phyloP scores from a whole-genome alignment of 1,140 invertebrate species.

The Bombus pyrosoma region DNA sequence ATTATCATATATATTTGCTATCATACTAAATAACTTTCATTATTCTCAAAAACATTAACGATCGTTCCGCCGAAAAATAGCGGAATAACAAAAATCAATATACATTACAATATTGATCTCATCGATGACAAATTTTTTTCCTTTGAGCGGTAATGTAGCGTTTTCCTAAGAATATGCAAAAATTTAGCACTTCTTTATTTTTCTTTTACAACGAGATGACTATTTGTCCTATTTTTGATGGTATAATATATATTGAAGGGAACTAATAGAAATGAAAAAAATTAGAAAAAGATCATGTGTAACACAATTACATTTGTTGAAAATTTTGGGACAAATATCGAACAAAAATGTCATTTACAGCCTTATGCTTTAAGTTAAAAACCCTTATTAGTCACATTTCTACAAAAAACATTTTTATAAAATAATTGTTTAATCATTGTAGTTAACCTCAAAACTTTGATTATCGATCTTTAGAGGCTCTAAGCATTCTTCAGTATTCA shows the following conservation, averaged over 20 bases:
- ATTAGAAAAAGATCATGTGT: neutral
- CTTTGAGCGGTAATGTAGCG: neutral
- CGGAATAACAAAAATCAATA: slow-evolving; percentile 35
- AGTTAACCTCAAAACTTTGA: neutral
- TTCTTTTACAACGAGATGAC: neutral
- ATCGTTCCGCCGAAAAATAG: slow-evolving; percentile 12
- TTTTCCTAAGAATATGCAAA: neutral
- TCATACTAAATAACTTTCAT: slow-evolving; percentile 29
- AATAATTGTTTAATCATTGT: neutral
- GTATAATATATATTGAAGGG: neutral
- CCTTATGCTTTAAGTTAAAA: neutral
- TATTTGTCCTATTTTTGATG: neutral
- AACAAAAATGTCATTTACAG: neutral
- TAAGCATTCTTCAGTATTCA: no score
- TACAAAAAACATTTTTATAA: neutral
- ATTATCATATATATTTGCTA: slow-evolving; percentile 14
- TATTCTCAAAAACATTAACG: slow-evolving; percentile 37
- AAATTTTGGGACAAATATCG: neutral
- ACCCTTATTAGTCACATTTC: slow-evolving; percentile 19
- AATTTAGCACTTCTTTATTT: neutral
- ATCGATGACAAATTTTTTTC: slow-evolving; percentile 19
- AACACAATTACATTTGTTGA: neutral
- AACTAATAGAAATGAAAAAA: neutral
- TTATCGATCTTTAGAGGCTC: neutral
- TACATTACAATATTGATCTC: slow-evolving; percentile 6